A percentile compares a stretch with the other conserved stretches of the same genome.
These are phyloP conservation scores for Cossypha niveicapilla DNA, from an alignment of 2,797 vertebrate genomes.

Conservation along the genomic window DNA sequence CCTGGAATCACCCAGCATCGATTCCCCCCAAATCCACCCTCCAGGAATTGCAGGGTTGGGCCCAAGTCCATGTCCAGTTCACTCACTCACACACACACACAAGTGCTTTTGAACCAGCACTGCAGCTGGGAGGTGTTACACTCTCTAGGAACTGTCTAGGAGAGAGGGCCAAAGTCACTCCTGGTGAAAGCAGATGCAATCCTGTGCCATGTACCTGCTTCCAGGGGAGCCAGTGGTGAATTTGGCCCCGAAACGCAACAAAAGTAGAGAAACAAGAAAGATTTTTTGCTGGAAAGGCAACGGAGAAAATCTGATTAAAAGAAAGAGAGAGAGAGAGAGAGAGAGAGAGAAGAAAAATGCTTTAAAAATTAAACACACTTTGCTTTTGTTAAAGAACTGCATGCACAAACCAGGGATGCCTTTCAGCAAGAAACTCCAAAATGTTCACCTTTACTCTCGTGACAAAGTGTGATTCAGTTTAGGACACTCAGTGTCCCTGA, in stretches of 20 bases:
- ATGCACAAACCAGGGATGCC: slow-evolving; percentile 42
- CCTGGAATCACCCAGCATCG: not conserved
- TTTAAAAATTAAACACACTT: slow-evolving; percentile 14
- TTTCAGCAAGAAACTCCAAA: slow-evolving; percentile 20
- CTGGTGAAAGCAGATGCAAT: slow-evolving; percentile 53
- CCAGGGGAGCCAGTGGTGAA: slow-evolving; percentile 43
- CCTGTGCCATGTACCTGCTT: slow-evolving; percentile 44
- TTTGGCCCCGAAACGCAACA: slow-evolving; percentile 50
- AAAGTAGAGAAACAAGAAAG: slow-evolving; percentile 46
- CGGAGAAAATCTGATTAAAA: not conserved
- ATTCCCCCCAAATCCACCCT: not conserved
- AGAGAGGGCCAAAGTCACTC: slow-evolving; percentile 54
- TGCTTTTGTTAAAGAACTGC: slow-evolving; percentile 20
- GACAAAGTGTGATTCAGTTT: not conserved
- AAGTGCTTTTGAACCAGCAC: not conserved
- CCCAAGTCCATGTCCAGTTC: not conserved
- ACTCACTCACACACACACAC: not conserved
- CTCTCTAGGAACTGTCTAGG: not conserved
- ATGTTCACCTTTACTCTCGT: slow-evolving; percentile 60
- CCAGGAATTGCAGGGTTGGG: slow-evolving; percentile 46
- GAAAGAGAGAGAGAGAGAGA: not conserved
- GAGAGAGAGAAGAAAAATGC: not conserved
- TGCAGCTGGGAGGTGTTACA: not conserved
- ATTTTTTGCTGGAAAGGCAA: slow-evolving; percentile 40
- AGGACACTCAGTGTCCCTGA: not conserved